Evolutionary conservation across 2,113 vertebrate genomes (phyloP).

Genomic region (Amblyornis subalaris): DNA sequence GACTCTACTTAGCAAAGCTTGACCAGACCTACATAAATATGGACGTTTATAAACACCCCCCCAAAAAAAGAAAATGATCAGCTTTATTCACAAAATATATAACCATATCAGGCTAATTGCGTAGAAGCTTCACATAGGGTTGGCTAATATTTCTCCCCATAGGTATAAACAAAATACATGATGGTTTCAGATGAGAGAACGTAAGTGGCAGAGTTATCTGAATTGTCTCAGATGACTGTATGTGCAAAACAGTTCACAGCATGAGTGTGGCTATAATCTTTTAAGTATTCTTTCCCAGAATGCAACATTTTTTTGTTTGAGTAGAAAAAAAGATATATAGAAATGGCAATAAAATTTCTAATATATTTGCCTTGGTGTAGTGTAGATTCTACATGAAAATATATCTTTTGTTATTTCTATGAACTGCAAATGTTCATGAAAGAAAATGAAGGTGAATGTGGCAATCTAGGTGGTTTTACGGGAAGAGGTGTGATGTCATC

Average conservation of each 20-base stretch:
- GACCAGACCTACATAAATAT: background rate
- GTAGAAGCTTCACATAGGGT: background rate
- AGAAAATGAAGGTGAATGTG: background rate
- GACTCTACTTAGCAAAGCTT: background rate
- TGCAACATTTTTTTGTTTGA: background rate
- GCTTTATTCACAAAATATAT: background rate
- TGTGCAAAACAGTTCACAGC: background rate
- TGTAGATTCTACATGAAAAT: background rate
- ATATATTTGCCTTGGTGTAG: background rate
- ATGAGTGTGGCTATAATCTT: background rate
- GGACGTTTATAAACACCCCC: background rate
- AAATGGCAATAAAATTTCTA: background rate
- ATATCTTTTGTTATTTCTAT: background rate
- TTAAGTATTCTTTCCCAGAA: background rate
- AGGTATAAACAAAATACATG: background rate
- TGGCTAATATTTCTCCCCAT: background rate
- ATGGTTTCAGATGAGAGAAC: background rate
- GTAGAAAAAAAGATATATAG: background rate
- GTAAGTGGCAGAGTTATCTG: background rate
- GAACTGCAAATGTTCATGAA: background rate
- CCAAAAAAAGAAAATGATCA: background rate
- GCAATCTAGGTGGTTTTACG: background rate
- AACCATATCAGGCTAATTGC: background rate
- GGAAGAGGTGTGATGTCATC: background rate
- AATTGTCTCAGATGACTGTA: background rate